Conservation (phyloP, 2,888 invertebrate species). For the Priapulus caudatus region DNA sequence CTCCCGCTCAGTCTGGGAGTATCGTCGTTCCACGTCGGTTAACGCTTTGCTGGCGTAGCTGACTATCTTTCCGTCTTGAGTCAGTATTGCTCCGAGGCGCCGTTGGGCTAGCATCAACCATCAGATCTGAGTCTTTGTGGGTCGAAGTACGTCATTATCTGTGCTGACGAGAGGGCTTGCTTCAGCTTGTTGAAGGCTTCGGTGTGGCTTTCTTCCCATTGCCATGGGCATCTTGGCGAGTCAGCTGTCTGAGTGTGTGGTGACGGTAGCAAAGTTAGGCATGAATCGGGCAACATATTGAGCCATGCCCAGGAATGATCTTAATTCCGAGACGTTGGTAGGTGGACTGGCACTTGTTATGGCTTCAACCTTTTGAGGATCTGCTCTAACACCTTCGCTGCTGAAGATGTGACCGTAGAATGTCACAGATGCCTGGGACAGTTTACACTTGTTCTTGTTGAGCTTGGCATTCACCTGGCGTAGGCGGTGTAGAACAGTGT, state of each 20-base stretch:
- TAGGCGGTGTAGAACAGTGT: slow-evolving; percentile 21
- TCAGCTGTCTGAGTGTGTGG: too few species aligned
- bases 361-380: slow-evolving; percentile 11
- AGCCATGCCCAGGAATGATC: slow-evolving; percentile 15
- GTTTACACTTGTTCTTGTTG: slow-evolving; percentile 29
- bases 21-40: neutral
- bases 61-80: neutral
- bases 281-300: too few species aligned
- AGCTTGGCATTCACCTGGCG: slow-evolving; percentile 20
- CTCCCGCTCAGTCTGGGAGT: neutral
- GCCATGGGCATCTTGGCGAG: too few species aligned
- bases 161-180: too few species aligned
- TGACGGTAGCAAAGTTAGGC: too few species aligned
- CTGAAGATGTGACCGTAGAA: slow-evolving; percentile 13
- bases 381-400: slow-evolving; percentile 9
- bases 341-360: slow-evolving; percentile 7
- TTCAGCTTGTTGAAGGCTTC: too few species aligned
- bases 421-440: slow-evolving; percentile 13
- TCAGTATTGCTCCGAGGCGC: neutral
- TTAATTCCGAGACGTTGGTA: slow-evolving; percentile 9
- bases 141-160: too few species aligned
- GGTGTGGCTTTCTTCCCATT: too few species aligned
- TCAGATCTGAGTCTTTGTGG: neutral
- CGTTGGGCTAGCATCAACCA: slow-evolving; percentile 1
- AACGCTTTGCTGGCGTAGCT: neutral